Conservation (phyloP, 1,140 invertebrate genomes). For the Venturia canescens region DNA sequence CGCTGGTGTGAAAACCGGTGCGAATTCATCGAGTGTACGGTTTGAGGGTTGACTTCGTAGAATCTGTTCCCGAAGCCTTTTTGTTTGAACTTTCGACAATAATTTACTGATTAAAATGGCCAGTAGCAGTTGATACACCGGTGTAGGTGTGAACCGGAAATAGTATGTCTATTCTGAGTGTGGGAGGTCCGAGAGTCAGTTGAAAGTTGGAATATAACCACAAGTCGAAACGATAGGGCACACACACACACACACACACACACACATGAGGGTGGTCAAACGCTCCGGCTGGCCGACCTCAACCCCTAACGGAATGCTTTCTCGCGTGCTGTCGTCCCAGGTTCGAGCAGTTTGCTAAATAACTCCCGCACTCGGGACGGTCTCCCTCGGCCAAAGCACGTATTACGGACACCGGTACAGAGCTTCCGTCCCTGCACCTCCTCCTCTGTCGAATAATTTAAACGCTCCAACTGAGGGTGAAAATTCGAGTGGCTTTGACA, state of each 20-base stretch:
- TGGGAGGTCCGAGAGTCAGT: neutral
- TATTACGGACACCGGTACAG: conserved; percentile 16
- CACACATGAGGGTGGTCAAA: conserved; percentile 26
- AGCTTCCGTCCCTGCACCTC: conserved; percentile 1
- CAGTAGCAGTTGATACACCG: neutral
- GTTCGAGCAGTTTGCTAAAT: conserved; percentile 41
- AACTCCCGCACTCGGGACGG: conserved; percentile 33
- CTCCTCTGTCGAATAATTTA: conserved; percentile 33
- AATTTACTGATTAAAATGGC: neutral
- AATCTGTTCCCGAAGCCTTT: too few relatives aligned
- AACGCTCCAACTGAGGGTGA: conserved; percentile 15
- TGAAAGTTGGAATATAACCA: conserved; percentile 31
- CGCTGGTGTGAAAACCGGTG: too few relatives aligned
- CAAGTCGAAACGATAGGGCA: neutral
- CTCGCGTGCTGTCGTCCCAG: conserved; percentile 40
- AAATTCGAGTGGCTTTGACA: conserved; percentile 18
- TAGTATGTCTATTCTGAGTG: conserved; percentile 12
- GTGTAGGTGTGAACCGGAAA: conserved; percentile 26
- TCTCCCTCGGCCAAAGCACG: conserved; percentile 24
- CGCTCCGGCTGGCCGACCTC: conserved; percentile 22
- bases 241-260: neutral
- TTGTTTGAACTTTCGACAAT: too few relatives aligned
- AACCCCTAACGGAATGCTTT: conserved; percentile 38
- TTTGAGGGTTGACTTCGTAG: too few relatives aligned
- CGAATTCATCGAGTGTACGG: too few relatives aligned